Base-by-base conservation (phyloP, 30 jellyfish, hydroid and myxozoan species). In the Cassiopea xamachana region DNA sequence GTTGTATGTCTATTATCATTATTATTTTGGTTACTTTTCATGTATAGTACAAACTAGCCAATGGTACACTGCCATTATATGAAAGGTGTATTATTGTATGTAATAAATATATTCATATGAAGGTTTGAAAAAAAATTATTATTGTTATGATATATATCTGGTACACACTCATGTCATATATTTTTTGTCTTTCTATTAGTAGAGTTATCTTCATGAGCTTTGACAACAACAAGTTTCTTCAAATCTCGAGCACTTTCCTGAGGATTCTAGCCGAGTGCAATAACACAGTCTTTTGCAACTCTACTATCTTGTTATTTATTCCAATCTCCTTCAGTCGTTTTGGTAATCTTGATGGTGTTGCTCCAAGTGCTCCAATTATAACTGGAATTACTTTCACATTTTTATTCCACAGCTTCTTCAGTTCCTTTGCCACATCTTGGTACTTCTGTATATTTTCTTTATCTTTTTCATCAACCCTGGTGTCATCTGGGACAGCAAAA, bases 391-490 rank as follows among this genome's bases (percentile, higher is more conserved):
- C 0, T 55, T 55, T 55, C 64, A 55, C 64, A 3, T 55, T 55
- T 55, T 6, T 55, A 55, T 10, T 55, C 64, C 12, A 55, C 7
- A 55, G 7, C 64, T 55, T 6, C 12, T 10, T 6, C 12, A 55
- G 12, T 55, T 55, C 64, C 64, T 10, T 55, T 3, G 64, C 39
- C 39, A 74, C 0, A 16, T 74, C 83, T 44, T 44, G 59, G 79
- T 74, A 74, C 48, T 74, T 74, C 17, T 44, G 12, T 10, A 74
- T 74, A 12, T 74, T 74, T 74, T 74, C 83, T 7, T 12, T 60
- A 12, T 74, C 83, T 27, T 74, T 27, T 16, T 15, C 62, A 16
- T 44, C 60, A 15, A 74, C 48, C 59, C 48, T 74, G 7, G 12
- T 74, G 17, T 74, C 83, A 16, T 8, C 62, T 12, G 83, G 83